Percentiles rank a stretch among this genome's conserved stretches.
These are phyloP conservation scores for Timandra comae DNA, from an alignment of 2,888 invertebrate genomes.

Conservation along the genomic window DNA sequence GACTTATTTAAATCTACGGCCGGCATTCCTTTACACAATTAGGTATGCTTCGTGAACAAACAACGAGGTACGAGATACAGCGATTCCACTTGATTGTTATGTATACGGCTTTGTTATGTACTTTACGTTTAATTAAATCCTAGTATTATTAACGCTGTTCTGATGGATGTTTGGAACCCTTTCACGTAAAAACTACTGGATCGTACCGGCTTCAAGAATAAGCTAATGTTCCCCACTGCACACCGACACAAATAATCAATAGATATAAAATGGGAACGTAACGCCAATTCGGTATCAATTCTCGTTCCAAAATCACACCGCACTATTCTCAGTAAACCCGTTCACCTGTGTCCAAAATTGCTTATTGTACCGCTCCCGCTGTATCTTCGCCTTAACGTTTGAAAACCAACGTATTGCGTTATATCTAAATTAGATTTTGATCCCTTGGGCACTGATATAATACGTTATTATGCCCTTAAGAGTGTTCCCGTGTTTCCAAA, in stretches of 20 bases:
- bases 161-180: conserved; percentile 1
- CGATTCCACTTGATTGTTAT: conserved; percentile 9
- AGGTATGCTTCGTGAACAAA: conserved; percentile 34
- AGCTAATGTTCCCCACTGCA: no score
- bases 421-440: conserved; percentile 55
- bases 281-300: neutral
- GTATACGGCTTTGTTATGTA: no score
- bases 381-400: conserved; percentile 10
- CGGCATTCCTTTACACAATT: conserved; percentile 50
- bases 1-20: conserved; percentile 41
- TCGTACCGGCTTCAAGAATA: no score
- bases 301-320: conserved; percentile 11
- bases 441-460: conserved; percentile 31
- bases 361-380: conserved; percentile 9
- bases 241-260: no score
- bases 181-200: neutral
- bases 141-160: conserved; percentile 1
- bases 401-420: conserved; percentile 45
- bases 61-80: conserved; percentile 26
- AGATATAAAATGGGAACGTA: conserved; percentile 1
- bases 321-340: conserved; percentile 23
- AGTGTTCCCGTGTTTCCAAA: conserved; percentile 29
- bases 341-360: conserved; percentile 28
- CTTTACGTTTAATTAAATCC: no score
- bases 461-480: conserved; percentile 27